phyloP scores from a whole-genome alignment of 2,888 invertebrate species.

The Glaucopsyche alexis region DNA sequence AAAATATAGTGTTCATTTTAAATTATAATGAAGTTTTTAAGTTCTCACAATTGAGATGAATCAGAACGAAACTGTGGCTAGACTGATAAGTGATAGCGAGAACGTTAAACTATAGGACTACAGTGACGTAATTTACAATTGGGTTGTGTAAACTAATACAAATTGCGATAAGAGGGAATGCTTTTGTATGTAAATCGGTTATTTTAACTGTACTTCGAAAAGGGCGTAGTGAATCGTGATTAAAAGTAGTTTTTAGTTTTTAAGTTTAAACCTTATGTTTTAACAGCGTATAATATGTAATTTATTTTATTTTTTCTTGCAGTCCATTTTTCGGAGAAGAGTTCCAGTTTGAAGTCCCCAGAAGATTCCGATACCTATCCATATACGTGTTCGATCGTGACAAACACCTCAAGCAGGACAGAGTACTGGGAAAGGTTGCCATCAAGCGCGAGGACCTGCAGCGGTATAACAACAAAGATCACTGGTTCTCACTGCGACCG shows the following conservation, averaged over 20 bases:
- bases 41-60: slow-evolving; percentile 25
- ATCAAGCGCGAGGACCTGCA: slow-evolving; percentile 93
- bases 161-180: slow-evolving; percentile 13
- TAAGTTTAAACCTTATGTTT: not conserved
- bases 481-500: slow-evolving; percentile 93
- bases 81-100: slow-evolving; percentile 23
- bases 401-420: slow-evolving; percentile 90
- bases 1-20: not conserved
- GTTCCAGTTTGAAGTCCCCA: slow-evolving; percentile 95
- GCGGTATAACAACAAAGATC: slow-evolving; percentile 93
- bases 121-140: slow-evolving; percentile 21
- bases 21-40: not conserved
- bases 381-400: slow-evolving; percentile 94
- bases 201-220: not conserved
- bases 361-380: slow-evolving; percentile 92
- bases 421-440: slow-evolving; percentile 89
- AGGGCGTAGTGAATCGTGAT: not conserved
- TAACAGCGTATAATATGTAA: not conserved
- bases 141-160: slow-evolving; percentile 18
- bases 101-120: slow-evolving; percentile 4
- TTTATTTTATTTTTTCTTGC: slow-evolving; percentile 48
- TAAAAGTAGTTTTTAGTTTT: not conserved
- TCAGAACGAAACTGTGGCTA: slow-evolving; percentile 18
- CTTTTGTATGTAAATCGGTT: slow-evolving; percentile 4
- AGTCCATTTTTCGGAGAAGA: slow-evolving; percentile 96